Evolutionary conservation across 2,888 invertebrate genomes (phyloP).

Genomic region (Epinotia brunnichana): DNA sequence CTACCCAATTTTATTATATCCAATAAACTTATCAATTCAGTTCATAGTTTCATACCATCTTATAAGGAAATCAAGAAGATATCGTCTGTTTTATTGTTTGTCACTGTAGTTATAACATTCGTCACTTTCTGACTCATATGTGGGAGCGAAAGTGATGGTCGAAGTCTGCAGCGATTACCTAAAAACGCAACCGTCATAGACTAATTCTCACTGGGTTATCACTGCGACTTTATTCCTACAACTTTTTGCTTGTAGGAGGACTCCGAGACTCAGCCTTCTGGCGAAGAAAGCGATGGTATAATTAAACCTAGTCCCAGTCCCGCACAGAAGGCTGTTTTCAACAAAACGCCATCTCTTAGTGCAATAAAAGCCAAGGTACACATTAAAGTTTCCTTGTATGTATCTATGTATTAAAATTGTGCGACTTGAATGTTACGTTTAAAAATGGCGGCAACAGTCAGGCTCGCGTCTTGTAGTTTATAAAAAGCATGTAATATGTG

Average conservation of each 20-base stretch:
- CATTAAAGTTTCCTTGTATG: conserved; percentile 18
- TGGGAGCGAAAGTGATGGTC: neutral
- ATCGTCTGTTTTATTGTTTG: neutral
- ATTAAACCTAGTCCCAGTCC: conserved; percentile 61
- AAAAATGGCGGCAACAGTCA: neutral
- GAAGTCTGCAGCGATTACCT: neutral
- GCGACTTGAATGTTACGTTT: conserved; percentile 13
- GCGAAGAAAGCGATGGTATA: conserved; percentile 75
- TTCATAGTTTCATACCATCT: neutral
- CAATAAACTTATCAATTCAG: neutral
- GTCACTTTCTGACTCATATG: neutral
- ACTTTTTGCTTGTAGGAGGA: conserved; percentile 67
- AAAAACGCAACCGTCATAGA: neutral
- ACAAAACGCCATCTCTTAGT: conserved; percentile 57
- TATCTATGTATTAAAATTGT: conserved; percentile 9
- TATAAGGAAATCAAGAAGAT: neutral
- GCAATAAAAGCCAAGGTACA: conserved; percentile 46
- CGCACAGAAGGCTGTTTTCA: conserved; percentile 53
- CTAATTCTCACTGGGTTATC: neutral
- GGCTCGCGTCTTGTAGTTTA: neutral
- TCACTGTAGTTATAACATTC: too few species aligned
- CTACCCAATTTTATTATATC: too few species aligned
- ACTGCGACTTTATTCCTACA: conserved; percentile 24
- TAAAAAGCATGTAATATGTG: conserved; percentile 15
- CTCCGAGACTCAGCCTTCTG: conserved; percentile 71